These are phyloP conservation scores for Himalopsyche kuldschensis DNA, from an alignment of 2,888 invertebrate species.

Conservation along the genomic window DNA sequence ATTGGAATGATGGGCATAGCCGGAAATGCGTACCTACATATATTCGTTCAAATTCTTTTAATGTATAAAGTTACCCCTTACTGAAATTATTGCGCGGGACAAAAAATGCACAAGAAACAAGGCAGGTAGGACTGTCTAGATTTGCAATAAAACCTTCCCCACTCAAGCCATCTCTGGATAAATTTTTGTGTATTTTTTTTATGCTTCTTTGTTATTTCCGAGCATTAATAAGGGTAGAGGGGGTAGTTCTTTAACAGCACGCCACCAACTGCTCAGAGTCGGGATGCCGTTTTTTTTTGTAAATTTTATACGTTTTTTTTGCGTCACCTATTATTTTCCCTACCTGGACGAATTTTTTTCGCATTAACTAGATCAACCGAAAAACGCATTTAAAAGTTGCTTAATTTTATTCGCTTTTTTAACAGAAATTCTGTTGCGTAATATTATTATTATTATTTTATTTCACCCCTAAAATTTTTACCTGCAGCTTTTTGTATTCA, in stretches of 20 bases:
- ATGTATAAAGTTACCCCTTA: slow-evolving; percentile 32
- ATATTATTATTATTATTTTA: slow-evolving; percentile 37
- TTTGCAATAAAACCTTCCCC: slow-evolving; percentile 37
- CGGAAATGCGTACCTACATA: slow-evolving; percentile 16
- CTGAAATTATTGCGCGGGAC: slow-evolving; percentile 23
- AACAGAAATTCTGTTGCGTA: slow-evolving; percentile 15
- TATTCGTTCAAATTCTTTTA: slow-evolving; percentile 12
- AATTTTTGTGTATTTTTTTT: slow-evolving; percentile 34
- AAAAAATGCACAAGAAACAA: slow-evolving; percentile 8
- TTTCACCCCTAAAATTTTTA: slow-evolving; percentile 36
- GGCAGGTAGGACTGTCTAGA: slow-evolving; percentile 37
- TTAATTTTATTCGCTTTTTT: slow-evolving; percentile 46
- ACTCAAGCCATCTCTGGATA: slow-evolving; percentile 31
- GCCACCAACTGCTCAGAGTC: slow-evolving; percentile 50
- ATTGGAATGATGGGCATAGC: slow-evolving; percentile 10
- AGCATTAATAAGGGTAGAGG: slow-evolving; percentile 29
- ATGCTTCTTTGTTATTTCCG: slow-evolving; percentile 34
- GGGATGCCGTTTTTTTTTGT: slow-evolving; percentile 56
- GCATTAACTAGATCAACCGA: slow-evolving; percentile 50
- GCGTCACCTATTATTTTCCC: slow-evolving; percentile 56
- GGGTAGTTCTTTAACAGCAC: slow-evolving; percentile 35
- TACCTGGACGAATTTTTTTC: slow-evolving; percentile 59
- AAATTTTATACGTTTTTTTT: slow-evolving; percentile 61
- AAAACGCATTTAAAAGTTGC: slow-evolving; percentile 60
- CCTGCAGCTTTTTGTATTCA: slow-evolving; percentile 34